Percentiles rank a stretch among this genome's conserved stretches.
These are phyloP conservation scores for Coenonympha glycerion DNA, from an alignment of 2,888 invertebrate genomes.

Conservation along the genomic window DNA sequence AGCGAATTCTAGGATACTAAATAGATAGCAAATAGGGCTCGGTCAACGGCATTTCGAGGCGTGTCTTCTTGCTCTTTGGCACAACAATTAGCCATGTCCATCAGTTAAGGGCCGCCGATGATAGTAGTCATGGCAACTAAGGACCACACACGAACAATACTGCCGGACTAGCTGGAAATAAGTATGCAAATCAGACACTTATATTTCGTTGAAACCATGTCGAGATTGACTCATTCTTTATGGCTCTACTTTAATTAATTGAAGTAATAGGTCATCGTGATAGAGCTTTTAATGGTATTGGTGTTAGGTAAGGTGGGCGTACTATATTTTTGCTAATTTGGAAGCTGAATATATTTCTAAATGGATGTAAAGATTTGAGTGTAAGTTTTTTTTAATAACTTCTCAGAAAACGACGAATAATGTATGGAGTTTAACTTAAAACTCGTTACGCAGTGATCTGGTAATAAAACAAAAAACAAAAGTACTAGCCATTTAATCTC, in stretches of 20 bases:
- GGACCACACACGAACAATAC: constrained; percentile 69
- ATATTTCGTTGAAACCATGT: constrained; percentile 8
- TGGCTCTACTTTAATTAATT: neutral
- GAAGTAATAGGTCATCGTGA: neutral
- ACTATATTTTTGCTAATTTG: no score
- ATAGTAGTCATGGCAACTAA: constrained; percentile 59
- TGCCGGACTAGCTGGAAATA: constrained; percentile 38
- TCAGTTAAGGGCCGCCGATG: constrained; percentile 54
- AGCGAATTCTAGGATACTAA: constrained; percentile 21
- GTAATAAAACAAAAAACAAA: no score
- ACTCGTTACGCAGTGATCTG: no score
- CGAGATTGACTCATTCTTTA: constrained; percentile 2
- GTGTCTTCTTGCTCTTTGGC: constrained; percentile 39
- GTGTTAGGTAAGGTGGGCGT: no score
- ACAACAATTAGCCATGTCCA: constrained; percentile 67
- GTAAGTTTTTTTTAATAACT: no score
- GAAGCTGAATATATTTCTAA: no score
- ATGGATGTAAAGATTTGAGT: no score
- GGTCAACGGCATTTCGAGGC: constrained; percentile 58
- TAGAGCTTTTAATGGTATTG: neutral
- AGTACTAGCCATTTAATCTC: no score
- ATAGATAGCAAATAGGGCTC: constrained; percentile 33
- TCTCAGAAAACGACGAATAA: no score
- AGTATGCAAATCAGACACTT: constrained; percentile 33
- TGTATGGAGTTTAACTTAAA: no score